Evolutionary conservation across 2,113 vertebrate species (phyloP).

Genomic region (Triplophysa rosa): DNA sequence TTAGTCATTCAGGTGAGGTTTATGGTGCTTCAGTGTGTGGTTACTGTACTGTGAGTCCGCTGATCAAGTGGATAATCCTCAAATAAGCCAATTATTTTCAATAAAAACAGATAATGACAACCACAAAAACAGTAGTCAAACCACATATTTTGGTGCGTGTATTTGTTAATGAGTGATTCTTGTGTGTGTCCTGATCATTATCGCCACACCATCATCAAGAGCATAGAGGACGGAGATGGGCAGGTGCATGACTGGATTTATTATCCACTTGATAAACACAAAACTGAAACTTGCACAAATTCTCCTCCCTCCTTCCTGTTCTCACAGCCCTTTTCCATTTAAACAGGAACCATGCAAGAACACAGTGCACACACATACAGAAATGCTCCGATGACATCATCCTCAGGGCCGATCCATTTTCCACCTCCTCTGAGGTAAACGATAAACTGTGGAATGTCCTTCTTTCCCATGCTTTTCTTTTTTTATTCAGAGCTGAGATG

Average conservation of each 20-base stretch:
- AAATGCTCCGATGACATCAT: constrained; percentile 43
- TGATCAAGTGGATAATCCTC: background rate
- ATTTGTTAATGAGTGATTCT: background rate
- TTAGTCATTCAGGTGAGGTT: too few relatives aligned
- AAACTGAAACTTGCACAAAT: constrained; percentile 20
- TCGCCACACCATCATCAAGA: constrained; percentile 8
- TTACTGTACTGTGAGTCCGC: background rate
- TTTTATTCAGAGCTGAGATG: background rate
- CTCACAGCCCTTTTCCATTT: constrained; percentile 40
- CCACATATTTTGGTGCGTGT: background rate
- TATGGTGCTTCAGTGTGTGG: too few relatives aligned
- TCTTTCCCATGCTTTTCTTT: constrained; percentile 12
- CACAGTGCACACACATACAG: constrained; percentile 30
- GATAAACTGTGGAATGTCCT: constrained; percentile 14
- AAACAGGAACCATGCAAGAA: constrained; percentile 51
- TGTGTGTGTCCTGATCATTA: background rate
- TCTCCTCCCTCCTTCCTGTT: constrained; percentile 30
- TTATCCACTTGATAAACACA: too few relatives aligned
- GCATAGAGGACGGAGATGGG: background rate
- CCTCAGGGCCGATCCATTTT: constrained; percentile 35
- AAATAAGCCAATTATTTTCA: background rate
- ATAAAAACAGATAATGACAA: background rate
- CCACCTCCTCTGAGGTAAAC: constrained; percentile 42
- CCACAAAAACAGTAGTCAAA: background rate
- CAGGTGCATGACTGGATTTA: constrained; percentile 18